Evolutionary conservation across 2,888 invertebrate genomes (phyloP).

Genomic region (Pachycephus smyrnensis): DNA sequence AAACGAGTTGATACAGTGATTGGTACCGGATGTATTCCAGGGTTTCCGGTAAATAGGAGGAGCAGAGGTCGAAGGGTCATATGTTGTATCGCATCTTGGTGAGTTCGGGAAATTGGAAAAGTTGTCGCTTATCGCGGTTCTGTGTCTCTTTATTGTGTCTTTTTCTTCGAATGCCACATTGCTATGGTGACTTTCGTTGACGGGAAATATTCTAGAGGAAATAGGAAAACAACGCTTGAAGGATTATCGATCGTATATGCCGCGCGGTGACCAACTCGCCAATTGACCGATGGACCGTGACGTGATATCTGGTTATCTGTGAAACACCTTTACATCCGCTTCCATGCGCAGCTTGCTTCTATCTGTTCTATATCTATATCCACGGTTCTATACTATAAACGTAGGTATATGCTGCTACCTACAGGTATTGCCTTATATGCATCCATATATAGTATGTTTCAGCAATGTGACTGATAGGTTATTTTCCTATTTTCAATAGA

Average conservation of each 20-base stretch:
- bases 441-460: not conserved
- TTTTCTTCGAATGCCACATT: not conserved
- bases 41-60: not conserved
- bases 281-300: slow-evolving; percentile 8
- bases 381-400: not conserved
- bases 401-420: too few species aligned
- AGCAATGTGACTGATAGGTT: not conserved
- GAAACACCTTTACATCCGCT: slow-evolving; percentile 4
- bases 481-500: not conserved
- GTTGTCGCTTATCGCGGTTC: slow-evolving; percentile 30
- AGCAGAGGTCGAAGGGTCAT: not conserved
- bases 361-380: not conserved
- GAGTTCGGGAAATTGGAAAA: slow-evolving; percentile 36
- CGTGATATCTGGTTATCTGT: slow-evolving; percentile 4
- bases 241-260: slow-evolving; percentile 2
- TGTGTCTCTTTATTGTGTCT: not conserved
- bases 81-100: slow-evolving; percentile 5
- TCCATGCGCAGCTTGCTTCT: not conserved
- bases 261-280: not conserved
- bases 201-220: not conserved
- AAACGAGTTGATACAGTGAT: not conserved
- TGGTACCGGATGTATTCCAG: not conserved
- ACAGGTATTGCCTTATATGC: too few species aligned
- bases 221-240: not conserved
- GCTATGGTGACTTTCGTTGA: not conserved